Base-by-base conservation (phyloP, 2,113 vertebrate species). In the Ictidomys tridecemlineatus region DNA sequence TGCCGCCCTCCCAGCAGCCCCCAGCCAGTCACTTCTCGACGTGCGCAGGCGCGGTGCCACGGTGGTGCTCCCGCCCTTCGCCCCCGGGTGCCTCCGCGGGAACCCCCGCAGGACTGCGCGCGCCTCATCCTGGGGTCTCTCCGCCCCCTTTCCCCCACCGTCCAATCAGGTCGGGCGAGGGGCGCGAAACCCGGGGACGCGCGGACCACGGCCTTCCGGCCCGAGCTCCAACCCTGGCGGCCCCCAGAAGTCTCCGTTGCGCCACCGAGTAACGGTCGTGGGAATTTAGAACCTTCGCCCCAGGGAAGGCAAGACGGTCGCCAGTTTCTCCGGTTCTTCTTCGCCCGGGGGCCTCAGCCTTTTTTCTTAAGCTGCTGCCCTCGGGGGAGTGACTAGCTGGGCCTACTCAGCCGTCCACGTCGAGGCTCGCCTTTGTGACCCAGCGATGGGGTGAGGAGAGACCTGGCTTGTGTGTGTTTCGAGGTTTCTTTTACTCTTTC, bases 1-100 rank as follows among this genome's bases (percentile, higher is more conserved):
- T 0, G 79, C 93, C 20, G 85, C 56, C 37, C 93, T 94, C 89
- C 89, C 95, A 74, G 89, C 94, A 53, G 89, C 93, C 93, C 91
- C 91, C 53, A 3, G 82, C n/a, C 4, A 4, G 39, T 89, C 53
- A 8, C 69, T 51, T 32, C 34, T 14, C 72, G 83, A 51, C 45
- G 37, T 96, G 91, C 98, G 98, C 89, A 96, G 58, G 97, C 94
- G 97, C 97, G 37, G 20, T 34, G 30, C n/a, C 12, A 45, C 34
- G 6, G 0, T 61, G 1, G 8, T 11, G 39, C 34, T 26, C 63
- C 84, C 67, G 72, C 61, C 93, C 79, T 63, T 30, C 6, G 20
- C 83, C 77, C 65, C 78, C 17, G 12, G 87, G 88, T 69, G 91
- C 85, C 87, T 79, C 76, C 78, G 93, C 94, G 87, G 72, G 91